Percentiles rank a stretch among this genome's conserved stretches.
Conservation (phyloP, 2,888 invertebrate species). For the Leucophora obtusa region DNA sequence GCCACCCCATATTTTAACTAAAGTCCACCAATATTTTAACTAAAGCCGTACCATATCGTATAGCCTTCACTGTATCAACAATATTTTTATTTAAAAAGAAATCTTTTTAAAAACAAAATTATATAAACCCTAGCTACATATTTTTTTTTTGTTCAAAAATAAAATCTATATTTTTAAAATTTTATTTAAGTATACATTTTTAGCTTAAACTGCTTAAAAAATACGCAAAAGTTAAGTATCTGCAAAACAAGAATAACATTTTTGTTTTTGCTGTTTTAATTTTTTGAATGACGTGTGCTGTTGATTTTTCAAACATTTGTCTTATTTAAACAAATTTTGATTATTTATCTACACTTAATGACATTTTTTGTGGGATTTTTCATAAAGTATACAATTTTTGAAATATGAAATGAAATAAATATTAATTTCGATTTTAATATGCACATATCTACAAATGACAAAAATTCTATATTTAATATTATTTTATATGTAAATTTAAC, state of each 20-base stretch:
- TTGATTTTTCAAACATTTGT: slow-evolving; percentile 34
- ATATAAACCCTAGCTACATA: not conserved
- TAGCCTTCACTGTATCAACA: not conserved
- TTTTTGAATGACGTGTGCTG: slow-evolving; percentile 36
- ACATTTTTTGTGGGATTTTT: slow-evolving; percentile 18
- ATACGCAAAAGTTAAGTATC: slow-evolving; percentile 22
- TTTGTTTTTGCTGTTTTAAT: slow-evolving; percentile 11
- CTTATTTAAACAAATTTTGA: slow-evolving; percentile 41
- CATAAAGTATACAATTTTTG: slow-evolving; percentile 3
- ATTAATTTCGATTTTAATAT: not conserved
- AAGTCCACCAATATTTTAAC: no score
- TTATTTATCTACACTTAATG: slow-evolving; percentile 40
- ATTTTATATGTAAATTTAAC: no score
- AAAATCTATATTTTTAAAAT: not conserved
- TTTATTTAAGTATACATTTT: not conserved
- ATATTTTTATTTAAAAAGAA: not conserved
- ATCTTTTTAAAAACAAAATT: not conserved
- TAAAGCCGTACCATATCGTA: not conserved
- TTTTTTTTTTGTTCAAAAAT: not conserved
- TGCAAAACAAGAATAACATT: not conserved
- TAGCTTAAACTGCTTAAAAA: slow-evolving; percentile 21
- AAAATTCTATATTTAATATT: not conserved
- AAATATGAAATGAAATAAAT: slow-evolving; percentile 6
- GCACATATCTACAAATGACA: slow-evolving; percentile 1
- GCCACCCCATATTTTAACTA: no score